Base-by-base conservation (phyloP, 2,888 invertebrate genomes). In the Scaptomyza reducta region DNA sequence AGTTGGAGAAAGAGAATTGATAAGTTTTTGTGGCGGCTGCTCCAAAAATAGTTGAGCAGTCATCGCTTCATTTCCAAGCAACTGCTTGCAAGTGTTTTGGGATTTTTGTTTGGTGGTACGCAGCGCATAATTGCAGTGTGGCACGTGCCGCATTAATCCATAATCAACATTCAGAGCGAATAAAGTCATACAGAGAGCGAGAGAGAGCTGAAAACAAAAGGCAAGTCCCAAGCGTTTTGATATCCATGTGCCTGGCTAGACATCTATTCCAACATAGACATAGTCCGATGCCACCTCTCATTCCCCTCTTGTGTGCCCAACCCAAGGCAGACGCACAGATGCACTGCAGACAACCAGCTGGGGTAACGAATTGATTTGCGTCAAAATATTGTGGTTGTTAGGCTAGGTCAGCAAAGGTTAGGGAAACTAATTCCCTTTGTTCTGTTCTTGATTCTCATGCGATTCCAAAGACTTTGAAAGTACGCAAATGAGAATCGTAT, bases 11-110 rank as follows among this genome's bases (percentile, higher is more conserved):
- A 53, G 45, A 66, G 61, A 59, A 74, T 74, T 74, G 74, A 74
- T 77, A 74, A 77, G 68, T 74, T 60, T 60, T 60, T 77, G 68
- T 63, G 59, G 62, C 53, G 78, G 47, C 31, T 56, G 72, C 61
- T 81, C 88, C 86, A 57, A 81, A 81, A 86, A 81, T 81, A 81
- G 79, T 69, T 73, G 80, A 71, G 49, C 60, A 61, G 51, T 65
- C 77, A 63, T 72, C 63, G 83, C 75, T 56, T 63, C 63, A 74
- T 69, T 74, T 82, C 62, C 62, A 22, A 66, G 68, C 69, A 76
- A 59, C 65, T 62, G 59, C 76, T 14, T 41, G 59, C 51, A 56
- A 62, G 27, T 9, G 7, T 47, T 18, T 18, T 56, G 22, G 29
- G 54, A 18, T 33, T 33, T 40, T 9, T 10, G 4, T 35, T 13